phyloP scores from a whole-genome alignment of 2,888 invertebrate genomes.

The Brenthis hecate region DNA sequence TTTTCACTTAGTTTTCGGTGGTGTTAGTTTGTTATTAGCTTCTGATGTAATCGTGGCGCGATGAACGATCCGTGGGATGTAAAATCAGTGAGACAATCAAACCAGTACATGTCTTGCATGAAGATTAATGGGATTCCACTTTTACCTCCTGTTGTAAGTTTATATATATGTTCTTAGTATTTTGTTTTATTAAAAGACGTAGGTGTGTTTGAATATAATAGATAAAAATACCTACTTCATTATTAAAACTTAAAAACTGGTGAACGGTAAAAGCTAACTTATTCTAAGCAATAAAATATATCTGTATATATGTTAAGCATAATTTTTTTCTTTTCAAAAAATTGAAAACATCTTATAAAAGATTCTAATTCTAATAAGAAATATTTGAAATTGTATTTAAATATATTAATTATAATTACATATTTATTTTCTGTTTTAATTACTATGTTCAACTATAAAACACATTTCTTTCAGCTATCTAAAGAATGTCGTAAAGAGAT shows the following conservation, averaged over 20 bases:
- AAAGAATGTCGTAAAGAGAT: slow-evolving; percentile 84
- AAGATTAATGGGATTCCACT: slow-evolving; percentile 88
- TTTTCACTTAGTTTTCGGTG: slow-evolving; percentile 10
- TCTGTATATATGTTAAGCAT: too few species aligned
- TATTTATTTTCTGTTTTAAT: slow-evolving; percentile 8
- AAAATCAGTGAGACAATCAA: slow-evolving; percentile 66
- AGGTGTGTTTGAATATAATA: too few species aligned
- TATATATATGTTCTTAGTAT: slow-evolving; percentile 12
- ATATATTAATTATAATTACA: neutral
- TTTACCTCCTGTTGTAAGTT: slow-evolving; percentile 88
- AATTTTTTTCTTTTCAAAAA: too few species aligned
- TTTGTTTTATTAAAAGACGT: neutral
- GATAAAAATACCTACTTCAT: too few species aligned
- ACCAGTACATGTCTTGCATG: slow-evolving; percentile 85
- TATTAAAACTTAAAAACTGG: too few species aligned
- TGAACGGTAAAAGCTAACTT: slow-evolving; percentile 4
- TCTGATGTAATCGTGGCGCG: slow-evolving; percentile 38
- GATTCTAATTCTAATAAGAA: too few species aligned
- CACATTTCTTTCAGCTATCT: slow-evolving; percentile 79
- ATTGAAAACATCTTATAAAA: too few species aligned
- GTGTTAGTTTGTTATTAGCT: slow-evolving; percentile 7
- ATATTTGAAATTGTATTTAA: slow-evolving; percentile 6
- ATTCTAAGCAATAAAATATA: slow-evolving; percentile 9
- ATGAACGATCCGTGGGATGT: slow-evolving; percentile 80
- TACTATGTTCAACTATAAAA: neutral